Conservation (phyloP, 1,140 invertebrate genomes). For the Eciton burchellii region DNA sequence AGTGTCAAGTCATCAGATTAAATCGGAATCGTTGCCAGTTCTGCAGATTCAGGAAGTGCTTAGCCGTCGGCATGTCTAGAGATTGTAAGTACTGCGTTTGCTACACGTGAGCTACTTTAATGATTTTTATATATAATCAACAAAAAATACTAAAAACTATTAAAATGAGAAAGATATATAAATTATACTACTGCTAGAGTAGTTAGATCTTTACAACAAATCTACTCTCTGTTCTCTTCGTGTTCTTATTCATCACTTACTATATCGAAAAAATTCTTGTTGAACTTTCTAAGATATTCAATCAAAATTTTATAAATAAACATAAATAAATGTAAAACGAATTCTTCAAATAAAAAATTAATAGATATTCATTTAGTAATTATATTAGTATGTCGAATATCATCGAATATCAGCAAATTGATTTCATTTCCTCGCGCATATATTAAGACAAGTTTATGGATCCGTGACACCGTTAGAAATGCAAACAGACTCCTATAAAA, state of each 20-base stretch:
- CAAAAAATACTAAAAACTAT: background rate
- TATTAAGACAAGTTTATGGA: background rate
- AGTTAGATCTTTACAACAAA: too few species aligned
- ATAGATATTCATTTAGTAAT: slow-evolving; percentile 6
- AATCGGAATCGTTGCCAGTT: slow-evolving; percentile 99
- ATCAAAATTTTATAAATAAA: background rate
- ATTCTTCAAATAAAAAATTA: background rate
- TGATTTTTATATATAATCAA: slow-evolving; percentile 2
- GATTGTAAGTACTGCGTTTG: slow-evolving; percentile 92
- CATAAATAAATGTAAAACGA: background rate
- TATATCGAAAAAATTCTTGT: background rate
- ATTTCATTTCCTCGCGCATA: slow-evolving; percentile 26
- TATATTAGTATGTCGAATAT: background rate
- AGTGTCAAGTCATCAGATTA: slow-evolving; percentile 97
- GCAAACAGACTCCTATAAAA: slow-evolving; percentile 41
- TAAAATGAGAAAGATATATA: background rate
- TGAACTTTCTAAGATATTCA: background rate
- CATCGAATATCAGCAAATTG: background rate
- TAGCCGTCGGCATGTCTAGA: slow-evolving; percentile 98
- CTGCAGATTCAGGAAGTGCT: slow-evolving; percentile 99
- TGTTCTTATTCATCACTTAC: background rate
- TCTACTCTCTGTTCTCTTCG: too few species aligned
- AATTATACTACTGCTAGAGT: too few species aligned
- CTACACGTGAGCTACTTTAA: background rate
- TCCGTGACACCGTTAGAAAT: slow-evolving; percentile 41